Percentiles rank a stretch among this genome's conserved stretches.
Evolutionary conservation across 2,888 invertebrate genomes (phyloP).

Genomic region (Mesopsocus fuscifrons): DNA sequence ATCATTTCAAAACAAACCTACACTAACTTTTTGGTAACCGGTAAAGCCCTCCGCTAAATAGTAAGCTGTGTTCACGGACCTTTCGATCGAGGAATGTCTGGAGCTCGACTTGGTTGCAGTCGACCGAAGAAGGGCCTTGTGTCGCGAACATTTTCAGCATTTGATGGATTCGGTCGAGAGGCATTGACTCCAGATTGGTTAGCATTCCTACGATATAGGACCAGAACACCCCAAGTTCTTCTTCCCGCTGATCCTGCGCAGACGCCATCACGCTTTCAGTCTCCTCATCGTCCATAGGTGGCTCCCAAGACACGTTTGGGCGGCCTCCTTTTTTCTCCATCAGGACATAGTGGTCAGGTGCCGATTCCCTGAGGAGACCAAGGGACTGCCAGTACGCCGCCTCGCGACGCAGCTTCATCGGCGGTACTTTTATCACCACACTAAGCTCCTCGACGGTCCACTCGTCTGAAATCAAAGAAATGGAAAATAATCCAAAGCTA

Average conservation of each 20-base stretch:
- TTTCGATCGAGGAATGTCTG: slow-evolving; percentile 80
- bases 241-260: slow-evolving; percentile 82
- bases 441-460: slow-evolving; percentile 81
- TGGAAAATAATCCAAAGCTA: slow-evolving; percentile 7
- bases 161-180: slow-evolving; percentile 82
- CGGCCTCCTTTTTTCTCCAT: slow-evolving; percentile 43
- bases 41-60: slow-evolving; percentile 73
- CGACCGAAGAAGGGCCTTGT: slow-evolving; percentile 69
- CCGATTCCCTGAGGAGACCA: slow-evolving; percentile 60
- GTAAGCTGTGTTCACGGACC: slow-evolving; percentile 74
- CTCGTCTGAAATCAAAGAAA: slow-evolving; percentile 31
- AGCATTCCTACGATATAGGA: slow-evolving; percentile 94
- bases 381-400: slow-evolving; percentile 81
- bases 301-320: slow-evolving; percentile 35
- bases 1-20: no score
- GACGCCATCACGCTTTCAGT: slow-evolving; percentile 88
- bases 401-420: slow-evolving; percentile 64
- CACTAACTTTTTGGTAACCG: slow-evolving; percentile 57
- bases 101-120: slow-evolving; percentile 74
- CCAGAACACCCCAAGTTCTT: slow-evolving; percentile 86
- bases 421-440: slow-evolving; percentile 68
- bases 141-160: slow-evolving; percentile 95
- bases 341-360: slow-evolving; percentile 50
- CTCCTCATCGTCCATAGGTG: slow-evolving; percentile 72
- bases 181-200: slow-evolving; percentile 80